Conservation (phyloP, 2,113 vertebrate genomes). For the Rhombomys opimus region DNA sequence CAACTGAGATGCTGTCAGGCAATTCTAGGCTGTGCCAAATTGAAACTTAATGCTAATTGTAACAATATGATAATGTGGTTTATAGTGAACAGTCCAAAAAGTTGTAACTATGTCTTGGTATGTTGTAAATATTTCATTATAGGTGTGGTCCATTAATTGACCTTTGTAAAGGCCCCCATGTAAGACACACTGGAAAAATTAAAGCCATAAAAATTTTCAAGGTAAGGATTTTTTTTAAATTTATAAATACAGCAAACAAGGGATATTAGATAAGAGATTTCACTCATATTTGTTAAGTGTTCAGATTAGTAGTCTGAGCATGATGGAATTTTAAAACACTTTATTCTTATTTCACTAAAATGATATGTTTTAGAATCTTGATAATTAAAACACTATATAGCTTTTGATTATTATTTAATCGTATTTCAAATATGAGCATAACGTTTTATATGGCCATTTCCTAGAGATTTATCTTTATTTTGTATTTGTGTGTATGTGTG, state of each 20-base stretch:
- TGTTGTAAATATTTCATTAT: constrained; percentile 38
- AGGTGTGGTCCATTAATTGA: constrained; percentile 89
- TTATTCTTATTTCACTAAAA: constrained; percentile 32
- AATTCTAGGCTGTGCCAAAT: neutral
- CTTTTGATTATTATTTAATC: neutral
- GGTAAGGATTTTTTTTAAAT: constrained; percentile 76
- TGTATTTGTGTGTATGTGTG: neutral
- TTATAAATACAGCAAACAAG: neutral
- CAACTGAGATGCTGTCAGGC: neutral
- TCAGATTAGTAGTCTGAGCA: neutral
- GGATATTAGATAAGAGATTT: constrained; percentile 6
- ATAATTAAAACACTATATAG: neutral
- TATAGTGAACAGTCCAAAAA: neutral
- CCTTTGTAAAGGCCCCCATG: constrained; percentile 89
- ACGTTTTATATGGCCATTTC: neutral
- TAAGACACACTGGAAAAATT: constrained; percentile 90
- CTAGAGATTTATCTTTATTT: neutral
- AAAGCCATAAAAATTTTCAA: constrained; percentile 89
- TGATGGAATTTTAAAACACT: constrained; percentile 18
- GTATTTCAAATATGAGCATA: neutral
- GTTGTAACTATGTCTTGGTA: neutral
- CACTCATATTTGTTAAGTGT: neutral
- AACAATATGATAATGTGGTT: neutral
- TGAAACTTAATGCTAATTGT: neutral
- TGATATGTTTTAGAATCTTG: constrained; percentile 43